Base-by-base conservation (phyloP, 2,113 vertebrate species). In the Poecile atricapillus region DNA sequence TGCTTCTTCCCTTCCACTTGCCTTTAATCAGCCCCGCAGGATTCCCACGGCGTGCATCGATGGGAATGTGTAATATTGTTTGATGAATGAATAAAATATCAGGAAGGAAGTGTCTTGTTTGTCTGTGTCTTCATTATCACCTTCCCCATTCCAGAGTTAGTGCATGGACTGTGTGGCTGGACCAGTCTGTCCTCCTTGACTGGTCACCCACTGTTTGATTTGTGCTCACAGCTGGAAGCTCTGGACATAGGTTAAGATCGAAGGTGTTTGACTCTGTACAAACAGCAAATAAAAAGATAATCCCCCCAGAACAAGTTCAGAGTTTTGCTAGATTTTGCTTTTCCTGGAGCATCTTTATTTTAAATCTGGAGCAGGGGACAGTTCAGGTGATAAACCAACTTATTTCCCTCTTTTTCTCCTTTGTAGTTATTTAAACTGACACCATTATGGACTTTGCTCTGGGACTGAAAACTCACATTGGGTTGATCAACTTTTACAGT, bases 71-170 rank as follows among this genome's bases (percentile, higher is more conserved):
- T 90, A 90, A 95, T 90, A 89, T 22, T 94, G 79, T 92, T 96
- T 96, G 92, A 89, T 83, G 85, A 95, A 96, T 93, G 82, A 95
- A 97, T 96, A 96, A 96, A 92, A 92, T 96, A 94, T 94, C 82
- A 78, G 47, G 24, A 87, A 78, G 86, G 64, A 92, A 92, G 77
- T 83, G 80, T 41, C 58, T 77, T 92, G 86, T 96, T 97, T 97
- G 86, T n/a, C 92, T 86, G 52, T 55, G 68, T 92, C 86, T 97
- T 97, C 94, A 96, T 97, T 94, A 94, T 87, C 73, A 74, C 68
- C 69, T 56, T 94, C 60, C 73, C 60, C 20, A 3, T 41, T 43
- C 86, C 79, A 43, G 75, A 91, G 50, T 30, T 5, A 46, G 67
- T 41, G 39, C 39, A 19, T 6, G 47, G 65, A 6, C 65, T 25